Percentiles rank a stretch among this genome's conserved stretches.
phyloP scores from a whole-genome alignment of 2,113 vertebrate species.

The Myocastor coypus region DNA sequence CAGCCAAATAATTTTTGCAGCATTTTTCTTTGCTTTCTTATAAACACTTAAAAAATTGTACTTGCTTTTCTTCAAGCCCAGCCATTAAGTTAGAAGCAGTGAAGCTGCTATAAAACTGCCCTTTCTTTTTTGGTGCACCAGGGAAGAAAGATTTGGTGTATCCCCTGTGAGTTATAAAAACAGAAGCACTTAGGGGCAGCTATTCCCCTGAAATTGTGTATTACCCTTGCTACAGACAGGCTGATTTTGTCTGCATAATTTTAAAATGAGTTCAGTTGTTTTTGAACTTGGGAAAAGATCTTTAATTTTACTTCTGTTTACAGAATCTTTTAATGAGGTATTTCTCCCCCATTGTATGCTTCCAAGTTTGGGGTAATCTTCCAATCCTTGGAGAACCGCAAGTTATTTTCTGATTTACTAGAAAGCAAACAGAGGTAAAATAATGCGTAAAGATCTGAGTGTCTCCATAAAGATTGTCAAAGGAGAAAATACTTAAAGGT shows the following conservation, averaged over 20 bases:
- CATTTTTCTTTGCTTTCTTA: constrained; percentile 75
- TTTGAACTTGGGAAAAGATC: constrained; percentile 28
- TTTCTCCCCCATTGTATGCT: constrained; percentile 3
- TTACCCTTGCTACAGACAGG: constrained; percentile 43
- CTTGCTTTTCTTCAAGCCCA: constrained; percentile 47
- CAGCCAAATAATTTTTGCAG: constrained; percentile 70
- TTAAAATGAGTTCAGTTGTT: constrained; percentile 54
- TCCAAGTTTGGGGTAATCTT: constrained; percentile 70
- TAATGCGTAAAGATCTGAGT: constrained; percentile 70
- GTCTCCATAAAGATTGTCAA: constrained; percentile 80
- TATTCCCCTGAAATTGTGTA: neutral
- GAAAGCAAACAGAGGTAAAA: constrained; percentile 73
- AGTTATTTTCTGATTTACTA: constrained; percentile 63
- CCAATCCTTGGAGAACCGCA: constrained; percentile 48
- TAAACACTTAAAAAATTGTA: constrained; percentile 62
- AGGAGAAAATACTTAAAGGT: constrained; percentile 78
- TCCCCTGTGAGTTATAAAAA: constrained; percentile 44
- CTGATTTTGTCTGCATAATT: constrained; percentile 45
- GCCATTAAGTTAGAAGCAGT: constrained; percentile 29
- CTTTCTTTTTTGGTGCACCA: constrained; percentile 18
- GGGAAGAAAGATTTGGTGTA: constrained; percentile 46
- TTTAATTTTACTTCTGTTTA: constrained; percentile 62
- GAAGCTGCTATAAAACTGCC: constrained; percentile 18
- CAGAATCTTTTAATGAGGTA: constrained; percentile 61
- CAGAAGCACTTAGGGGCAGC: constrained; percentile 26